Conservation (phyloP, 2,113 vertebrate species). For the Corydoras sp. region DNA sequence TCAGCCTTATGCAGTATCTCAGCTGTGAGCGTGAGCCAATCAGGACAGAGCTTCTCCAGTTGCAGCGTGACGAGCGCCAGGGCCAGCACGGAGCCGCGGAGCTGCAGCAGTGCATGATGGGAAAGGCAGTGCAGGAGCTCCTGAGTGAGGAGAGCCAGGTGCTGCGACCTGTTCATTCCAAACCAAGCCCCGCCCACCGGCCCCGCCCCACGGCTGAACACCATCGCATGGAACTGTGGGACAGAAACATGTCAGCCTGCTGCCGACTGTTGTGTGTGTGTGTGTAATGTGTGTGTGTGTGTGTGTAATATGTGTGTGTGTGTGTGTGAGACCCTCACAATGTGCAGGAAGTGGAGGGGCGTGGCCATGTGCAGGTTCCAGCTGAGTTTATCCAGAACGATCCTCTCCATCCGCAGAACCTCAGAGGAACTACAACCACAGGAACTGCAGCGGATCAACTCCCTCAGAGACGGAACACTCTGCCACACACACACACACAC, state of each 20-base stretch:
- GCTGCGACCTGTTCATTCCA: slow-evolving; percentile 77
- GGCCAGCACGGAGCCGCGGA: slow-evolving; percentile 90
- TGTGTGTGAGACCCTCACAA: slow-evolving; percentile 79
- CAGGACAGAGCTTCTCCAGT: slow-evolving; percentile 90
- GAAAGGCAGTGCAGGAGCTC: slow-evolving; percentile 85
- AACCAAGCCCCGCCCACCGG: slow-evolving; percentile 64
- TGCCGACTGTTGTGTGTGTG: too few relatives aligned
- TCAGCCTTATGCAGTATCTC: slow-evolving; percentile 87
- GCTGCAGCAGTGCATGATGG: slow-evolving; percentile 77
- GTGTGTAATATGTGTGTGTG: too few relatives aligned
- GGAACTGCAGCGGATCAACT: slow-evolving; percentile 80
- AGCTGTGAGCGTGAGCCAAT: slow-evolving; percentile 91
- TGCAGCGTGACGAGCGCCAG: slow-evolving; percentile 88
- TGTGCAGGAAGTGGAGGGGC: slow-evolving; percentile 93
- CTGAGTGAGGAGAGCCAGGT: slow-evolving; percentile 76
- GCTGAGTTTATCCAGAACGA: slow-evolving; percentile 92
- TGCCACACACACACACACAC: slow-evolving; percentile 58
- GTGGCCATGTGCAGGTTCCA: slow-evolving; percentile 95
- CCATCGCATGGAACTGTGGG: slow-evolving; percentile 84
- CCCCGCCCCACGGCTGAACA: slow-evolving; percentile 74
- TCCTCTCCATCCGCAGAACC: slow-evolving; percentile 93
- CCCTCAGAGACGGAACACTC: slow-evolving; percentile 84
- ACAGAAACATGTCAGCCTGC: background rate
- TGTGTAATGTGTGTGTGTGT: too few relatives aligned
- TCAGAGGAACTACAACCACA: slow-evolving; percentile 94